Evolutionary conservation across 1,140 invertebrate genomes (phyloP).

Genomic region (Wasmannia auropunctata): DNA sequence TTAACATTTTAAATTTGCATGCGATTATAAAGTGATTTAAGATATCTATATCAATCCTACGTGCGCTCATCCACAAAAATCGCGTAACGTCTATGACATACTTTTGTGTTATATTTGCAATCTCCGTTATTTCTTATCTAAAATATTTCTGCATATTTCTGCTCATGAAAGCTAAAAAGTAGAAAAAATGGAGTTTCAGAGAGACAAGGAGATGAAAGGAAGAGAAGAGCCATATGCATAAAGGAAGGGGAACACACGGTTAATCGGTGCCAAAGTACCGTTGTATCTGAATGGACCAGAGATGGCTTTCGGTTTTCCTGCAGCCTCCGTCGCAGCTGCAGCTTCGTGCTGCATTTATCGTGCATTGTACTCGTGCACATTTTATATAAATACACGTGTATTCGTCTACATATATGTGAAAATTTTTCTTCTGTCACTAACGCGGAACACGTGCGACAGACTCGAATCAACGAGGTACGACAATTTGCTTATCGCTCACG

Average conservation of each 20-base stretch:
- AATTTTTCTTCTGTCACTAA: conserved; percentile 25
- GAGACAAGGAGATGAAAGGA: conserved; percentile 58
- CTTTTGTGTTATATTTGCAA: neutral
- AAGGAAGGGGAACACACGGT: conserved; percentile 65
- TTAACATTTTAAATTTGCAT: conserved; percentile 12
- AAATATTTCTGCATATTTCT: conserved; percentile 45
- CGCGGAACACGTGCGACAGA: neutral
- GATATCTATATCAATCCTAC: neutral
- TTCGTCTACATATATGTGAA: conserved; percentile 24
- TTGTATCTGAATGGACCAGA: conserved; percentile 82
- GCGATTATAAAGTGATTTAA: neutral
- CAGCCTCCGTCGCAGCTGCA: conserved; percentile 67
- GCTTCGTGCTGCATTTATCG: conserved; percentile 45
- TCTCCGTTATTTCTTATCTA: neutral
- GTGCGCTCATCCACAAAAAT: neutral
- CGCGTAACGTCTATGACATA: neutral
- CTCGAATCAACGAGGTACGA: neutral
- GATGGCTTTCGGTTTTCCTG: conserved; percentile 77
- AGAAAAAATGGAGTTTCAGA: conserved; percentile 52
- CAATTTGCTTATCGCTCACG: conserved; percentile 11
- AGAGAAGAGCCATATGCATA: conserved; percentile 43
- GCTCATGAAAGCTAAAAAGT: conserved; percentile 44
- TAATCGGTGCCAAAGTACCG: conserved; percentile 84
- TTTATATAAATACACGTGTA: neutral
- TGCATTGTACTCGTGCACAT: neutral